phyloP scores from a whole-genome alignment of 2,888 invertebrate genomes.

The Drosophila leonis region DNA sequence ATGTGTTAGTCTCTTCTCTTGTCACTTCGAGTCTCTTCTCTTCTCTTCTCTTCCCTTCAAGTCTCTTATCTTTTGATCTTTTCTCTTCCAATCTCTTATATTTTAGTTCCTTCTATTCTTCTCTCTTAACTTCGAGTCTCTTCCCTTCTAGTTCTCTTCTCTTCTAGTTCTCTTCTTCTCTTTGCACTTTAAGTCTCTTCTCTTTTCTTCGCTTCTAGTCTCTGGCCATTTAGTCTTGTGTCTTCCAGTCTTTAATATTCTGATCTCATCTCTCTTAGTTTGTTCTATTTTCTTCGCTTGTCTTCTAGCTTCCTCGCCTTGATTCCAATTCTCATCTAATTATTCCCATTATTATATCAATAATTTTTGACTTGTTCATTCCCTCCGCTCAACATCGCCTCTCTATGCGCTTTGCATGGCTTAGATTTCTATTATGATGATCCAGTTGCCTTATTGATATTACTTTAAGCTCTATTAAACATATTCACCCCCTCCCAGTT shows the following conservation, averaged over 20 bases:
- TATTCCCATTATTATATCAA: background rate
- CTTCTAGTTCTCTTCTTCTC: no score
- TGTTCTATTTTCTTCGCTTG: background rate
- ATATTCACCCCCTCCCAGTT: constrained; percentile 1
- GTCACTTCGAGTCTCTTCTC: no score
- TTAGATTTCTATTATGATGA: background rate
- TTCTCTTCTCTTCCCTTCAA: background rate
- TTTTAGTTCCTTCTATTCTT: no score
- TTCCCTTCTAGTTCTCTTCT: no score
- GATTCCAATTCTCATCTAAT: background rate
- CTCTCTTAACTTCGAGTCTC: no score
- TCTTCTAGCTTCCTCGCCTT: background rate
- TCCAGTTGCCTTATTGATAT: constrained; percentile 14
- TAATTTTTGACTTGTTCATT: background rate
- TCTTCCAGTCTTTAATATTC: background rate
- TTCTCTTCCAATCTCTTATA: no score
- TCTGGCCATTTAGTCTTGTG: background rate
- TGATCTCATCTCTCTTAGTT: background rate
- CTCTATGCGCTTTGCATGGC: background rate
- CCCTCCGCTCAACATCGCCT: background rate
- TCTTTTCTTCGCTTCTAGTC: no score
- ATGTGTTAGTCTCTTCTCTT: no score
- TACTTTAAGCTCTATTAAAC: constrained; percentile 14
- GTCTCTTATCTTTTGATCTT: no score
- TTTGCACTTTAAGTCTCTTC: no score